Evolutionary conservation across 30 jellyfish, hydroid and myxozoan genomes (phyloP).

Genomic region (Calvadosia cruxmelitensis): DNA sequence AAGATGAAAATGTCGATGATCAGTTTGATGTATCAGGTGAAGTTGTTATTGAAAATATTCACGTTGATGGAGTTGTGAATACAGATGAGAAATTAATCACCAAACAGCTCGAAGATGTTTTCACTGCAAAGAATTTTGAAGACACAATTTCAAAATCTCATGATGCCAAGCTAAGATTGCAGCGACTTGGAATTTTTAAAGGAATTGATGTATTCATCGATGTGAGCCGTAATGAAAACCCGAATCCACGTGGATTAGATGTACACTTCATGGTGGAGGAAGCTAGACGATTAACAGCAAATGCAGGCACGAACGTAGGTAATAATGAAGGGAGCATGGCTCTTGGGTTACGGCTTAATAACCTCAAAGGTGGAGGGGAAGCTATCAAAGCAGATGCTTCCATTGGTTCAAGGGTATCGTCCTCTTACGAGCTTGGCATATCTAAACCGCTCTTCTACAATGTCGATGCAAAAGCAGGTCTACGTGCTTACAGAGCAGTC

Average conservation of each 20-base stretch:
- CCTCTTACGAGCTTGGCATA: conserved; percentile 57
- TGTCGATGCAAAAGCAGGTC: conserved; percentile 57
- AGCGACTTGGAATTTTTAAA: conserved; percentile 68
- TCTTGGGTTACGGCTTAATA: conserved; percentile 49
- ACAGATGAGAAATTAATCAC: conserved; percentile 50
- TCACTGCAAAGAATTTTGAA: conserved; percentile 60
- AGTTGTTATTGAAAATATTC: conserved; percentile 50
- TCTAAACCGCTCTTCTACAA: conserved; percentile 46
- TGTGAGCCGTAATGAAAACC: conserved; percentile 37
- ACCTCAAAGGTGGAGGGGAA: conserved; percentile 72
- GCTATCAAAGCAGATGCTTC: conserved; percentile 39
- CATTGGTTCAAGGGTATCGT: conserved; percentile 64
- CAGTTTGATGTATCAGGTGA: conserved; percentile 31
- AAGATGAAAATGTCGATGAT: no score
- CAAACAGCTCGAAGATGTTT: conserved; percentile 36
- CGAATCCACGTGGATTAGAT: conserved; percentile 62
- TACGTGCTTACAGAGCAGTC: conserved; percentile 30
- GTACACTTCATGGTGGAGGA: conserved; percentile 65
- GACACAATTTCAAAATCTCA: conserved; percentile 59
- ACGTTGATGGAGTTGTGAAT: conserved; percentile 65
- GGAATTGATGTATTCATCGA: conserved; percentile 83
- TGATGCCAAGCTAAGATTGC: conserved; percentile 58
- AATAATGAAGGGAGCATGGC: conserved; percentile 83
- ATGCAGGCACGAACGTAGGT: conserved; percentile 81
- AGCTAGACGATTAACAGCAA: conserved; percentile 39